phyloP scores from a whole-genome alignment of 1,140 invertebrate genomes.

The Drosophila kikkawai region DNA sequence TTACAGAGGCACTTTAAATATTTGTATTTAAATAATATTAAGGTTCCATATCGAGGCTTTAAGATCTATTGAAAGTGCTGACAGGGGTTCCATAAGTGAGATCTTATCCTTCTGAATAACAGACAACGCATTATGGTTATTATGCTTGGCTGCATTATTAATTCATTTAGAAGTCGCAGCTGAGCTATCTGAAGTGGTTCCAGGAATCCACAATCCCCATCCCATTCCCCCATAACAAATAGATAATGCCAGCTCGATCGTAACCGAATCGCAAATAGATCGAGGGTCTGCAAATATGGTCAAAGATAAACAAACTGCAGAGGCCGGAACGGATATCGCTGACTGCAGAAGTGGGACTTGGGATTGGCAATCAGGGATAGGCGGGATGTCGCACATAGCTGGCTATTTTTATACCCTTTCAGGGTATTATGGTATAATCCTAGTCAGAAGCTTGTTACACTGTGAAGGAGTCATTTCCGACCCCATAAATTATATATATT shows the following conservation, averaged over 20 bases:
- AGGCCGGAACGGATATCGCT: conserved; percentile 9
- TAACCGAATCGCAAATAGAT: conserved; percentile 54
- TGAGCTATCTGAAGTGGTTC: conserved; percentile 3
- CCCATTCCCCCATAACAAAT: neutral
- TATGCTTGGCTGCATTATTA: conserved; percentile 1
- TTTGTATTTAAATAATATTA: neutral
- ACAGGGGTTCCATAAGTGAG: too few relatives aligned
- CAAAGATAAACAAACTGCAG: conserved; percentile 37
- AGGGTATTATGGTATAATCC: too few relatives aligned
- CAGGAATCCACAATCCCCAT: neutral
- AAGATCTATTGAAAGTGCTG: neutral
- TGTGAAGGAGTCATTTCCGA: too few relatives aligned
- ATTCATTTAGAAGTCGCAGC: neutral
- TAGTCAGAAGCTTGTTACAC: too few relatives aligned
- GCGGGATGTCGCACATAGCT: neutral
- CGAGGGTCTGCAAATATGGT: conserved; percentile 41
- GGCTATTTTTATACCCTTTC: neutral
- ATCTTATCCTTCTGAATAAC: neutral
- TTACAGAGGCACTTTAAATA: too few relatives aligned
- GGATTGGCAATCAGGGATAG: conserved; percentile 7
- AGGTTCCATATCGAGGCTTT: neutral
- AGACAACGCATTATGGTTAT: neutral
- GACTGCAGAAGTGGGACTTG: neutral
- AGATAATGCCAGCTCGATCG: conserved; percentile 28
- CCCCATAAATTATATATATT: too few relatives aligned